Evolutionary conservation across 64 coral and sea anemone genomes (phyloP).

Genomic region (Anthopleura sola): DNA sequence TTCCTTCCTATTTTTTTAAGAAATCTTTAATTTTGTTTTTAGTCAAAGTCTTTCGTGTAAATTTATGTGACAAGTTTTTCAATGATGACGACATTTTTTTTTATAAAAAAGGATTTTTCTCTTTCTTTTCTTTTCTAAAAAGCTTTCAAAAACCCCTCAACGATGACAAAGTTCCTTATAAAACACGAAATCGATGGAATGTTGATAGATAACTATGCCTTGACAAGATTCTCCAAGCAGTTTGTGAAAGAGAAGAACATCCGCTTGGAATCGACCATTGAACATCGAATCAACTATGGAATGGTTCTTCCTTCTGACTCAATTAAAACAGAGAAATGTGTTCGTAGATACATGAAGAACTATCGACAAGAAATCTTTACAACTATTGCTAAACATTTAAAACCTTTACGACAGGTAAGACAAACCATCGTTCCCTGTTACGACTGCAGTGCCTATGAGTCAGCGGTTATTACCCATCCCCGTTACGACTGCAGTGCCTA

Average conservation of each 20-base stretch:
- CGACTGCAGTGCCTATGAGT: background rate
- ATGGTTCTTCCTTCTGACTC: constrained; percentile 64
- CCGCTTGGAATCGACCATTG: constrained; percentile 59
- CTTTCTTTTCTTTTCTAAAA: background rate
- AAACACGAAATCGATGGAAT: constrained; percentile 50
- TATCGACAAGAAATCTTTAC: constrained; percentile 87
- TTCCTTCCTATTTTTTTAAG: no score
- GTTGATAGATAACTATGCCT: constrained; percentile 84
- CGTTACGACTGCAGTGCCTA: background rate
- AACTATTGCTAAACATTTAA: constrained; percentile 61
- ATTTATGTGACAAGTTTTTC: no score
- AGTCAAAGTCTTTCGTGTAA: no score
- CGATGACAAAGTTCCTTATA: constrained; percentile 60
- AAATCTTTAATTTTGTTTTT: no score
- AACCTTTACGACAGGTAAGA: constrained; percentile 33
- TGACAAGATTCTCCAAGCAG: constrained; percentile 69
- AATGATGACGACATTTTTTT: no score
- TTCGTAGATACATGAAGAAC: constrained; percentile 68
- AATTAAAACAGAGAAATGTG: constrained; percentile 40
- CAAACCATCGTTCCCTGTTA: background rate
- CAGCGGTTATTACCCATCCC: background rate
- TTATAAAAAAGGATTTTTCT: no score
- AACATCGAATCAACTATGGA: constrained; percentile 81
- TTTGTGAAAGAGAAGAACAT: constrained; percentile 42
- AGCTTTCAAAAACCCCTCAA: constrained; percentile 48